phyloP scores from a whole-genome alignment of 2,888 invertebrate species.

The Euspilapteryx auroguttella region DNA sequence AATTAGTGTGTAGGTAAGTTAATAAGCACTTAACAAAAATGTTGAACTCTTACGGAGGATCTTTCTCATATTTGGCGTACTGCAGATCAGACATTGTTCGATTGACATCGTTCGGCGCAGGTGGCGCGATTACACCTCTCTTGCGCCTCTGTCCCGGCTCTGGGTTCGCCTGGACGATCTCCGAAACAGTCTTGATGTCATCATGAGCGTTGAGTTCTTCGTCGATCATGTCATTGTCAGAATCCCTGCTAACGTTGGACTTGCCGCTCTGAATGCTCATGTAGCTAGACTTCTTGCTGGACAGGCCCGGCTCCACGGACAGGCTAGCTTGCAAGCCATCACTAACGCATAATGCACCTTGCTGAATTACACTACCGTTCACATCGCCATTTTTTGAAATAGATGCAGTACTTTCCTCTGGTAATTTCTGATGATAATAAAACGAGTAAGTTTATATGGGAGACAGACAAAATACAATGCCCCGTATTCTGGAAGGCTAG shows the following conservation, averaged over 20 bases:
- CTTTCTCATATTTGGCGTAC: constrained; percentile 59
- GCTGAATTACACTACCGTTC: no score
- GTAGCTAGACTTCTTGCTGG: constrained; percentile 26
- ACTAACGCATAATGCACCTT: no score
- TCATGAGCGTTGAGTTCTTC: constrained; percentile 22
- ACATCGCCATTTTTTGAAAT: constrained; percentile 7
- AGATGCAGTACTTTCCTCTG: constrained; percentile 15
- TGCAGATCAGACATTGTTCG: constrained; percentile 36
- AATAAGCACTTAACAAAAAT: no score
- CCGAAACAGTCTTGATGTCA: constrained; percentile 34
- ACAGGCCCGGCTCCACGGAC: constrained; percentile 13
- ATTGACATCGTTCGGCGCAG: constrained; percentile 34
- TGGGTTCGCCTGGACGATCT: constrained; percentile 25
- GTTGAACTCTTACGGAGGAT: constrained; percentile 59
- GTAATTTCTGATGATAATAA: constrained; percentile 20
- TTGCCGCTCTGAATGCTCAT: constrained; percentile 28
- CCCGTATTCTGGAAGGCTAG: no score
- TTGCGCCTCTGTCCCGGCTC: constrained; percentile 25
- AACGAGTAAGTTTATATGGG: constrained; percentile 9
- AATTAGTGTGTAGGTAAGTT: no score
- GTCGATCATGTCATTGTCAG: constrained; percentile 20
- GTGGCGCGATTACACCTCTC: constrained; percentile 58
- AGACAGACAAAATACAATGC: no score
- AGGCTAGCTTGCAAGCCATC: no score
- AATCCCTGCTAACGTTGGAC: constrained; percentile 18